phyloP scores from a whole-genome alignment of 1,140 invertebrate genomes.

The Halyomorpha halys region DNA sequence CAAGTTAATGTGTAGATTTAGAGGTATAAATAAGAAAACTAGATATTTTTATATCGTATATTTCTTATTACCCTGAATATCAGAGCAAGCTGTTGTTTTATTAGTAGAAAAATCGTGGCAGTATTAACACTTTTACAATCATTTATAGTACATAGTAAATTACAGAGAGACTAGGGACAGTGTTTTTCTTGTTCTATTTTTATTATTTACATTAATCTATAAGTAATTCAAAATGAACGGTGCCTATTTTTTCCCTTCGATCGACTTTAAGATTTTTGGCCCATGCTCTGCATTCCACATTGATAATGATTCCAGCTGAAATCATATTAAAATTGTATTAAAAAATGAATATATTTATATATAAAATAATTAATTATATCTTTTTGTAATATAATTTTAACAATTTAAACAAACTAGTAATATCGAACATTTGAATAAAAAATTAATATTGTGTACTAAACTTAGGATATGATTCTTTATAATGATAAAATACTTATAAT shows the following conservation, averaged over 20 bases:
- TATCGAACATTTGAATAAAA: too few relatives aligned
- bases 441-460: too few relatives aligned
- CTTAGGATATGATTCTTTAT: too few relatives aligned
- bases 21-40: too few relatives aligned
- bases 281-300: conserved; percentile 84
- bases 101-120: conserved; percentile 9
- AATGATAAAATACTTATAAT: too few relatives aligned
- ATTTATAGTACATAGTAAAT: conserved; percentile 11
- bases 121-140: conserved; percentile 6
- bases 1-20: too few relatives aligned
- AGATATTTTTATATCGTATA: too few relatives aligned
- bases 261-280: conserved; percentile 74
- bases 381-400: too few relatives aligned
- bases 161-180: conserved; percentile 7
- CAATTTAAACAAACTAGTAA: too few relatives aligned
- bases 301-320: conserved; percentile 72
- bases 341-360: conserved; percentile 5
- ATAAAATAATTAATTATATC: background rate
- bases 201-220: conserved; percentile 53
- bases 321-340: conserved; percentile 30
- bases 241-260: conserved; percentile 64
- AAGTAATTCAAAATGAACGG: conserved; percentile 80
- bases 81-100: conserved; percentile 17
- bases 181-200: background rate
- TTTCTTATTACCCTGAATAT: conserved; percentile 23